Evolutionary conservation across 2,888 invertebrate species (phyloP), one percentile per base, ranked within the genome.

Genomic region (Pterostichus niger): DNA sequence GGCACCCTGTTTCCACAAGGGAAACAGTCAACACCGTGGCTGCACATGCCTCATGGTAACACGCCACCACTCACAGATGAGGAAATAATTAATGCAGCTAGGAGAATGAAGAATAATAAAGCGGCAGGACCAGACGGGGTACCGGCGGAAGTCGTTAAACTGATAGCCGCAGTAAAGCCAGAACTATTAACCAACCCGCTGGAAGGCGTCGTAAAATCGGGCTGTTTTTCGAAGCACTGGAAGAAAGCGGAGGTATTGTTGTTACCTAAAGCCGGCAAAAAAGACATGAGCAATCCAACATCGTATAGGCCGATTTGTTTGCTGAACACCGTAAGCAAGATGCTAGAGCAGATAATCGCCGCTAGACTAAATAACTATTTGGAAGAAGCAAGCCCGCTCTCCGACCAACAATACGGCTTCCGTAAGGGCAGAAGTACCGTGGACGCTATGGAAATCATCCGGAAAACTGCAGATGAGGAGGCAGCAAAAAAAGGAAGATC

Each of bases 261-360:
- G 9, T 82, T 85, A 15, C 75, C 49, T 9, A 85, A 85, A 64
- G 76, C 77, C 1, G 85, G 84, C 56, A 85, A 84, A 24, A 80
- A 83, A 31, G 80, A 82, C 33, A 13, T 15, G 49, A 24, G 7
- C 75, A 71, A 49, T 40, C 64, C 10, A 11, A 6, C 9, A 9
- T 78, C 79, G 1, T 84, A 83, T 80, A 84, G 86, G 49, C 86
- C 86, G 13, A 84, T 87, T 33, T 86, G 86, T 73, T 71, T 87
- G 24, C 83, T 87, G 2, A 83, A 85, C 84, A 84, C 84, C 11
- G 31, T 85, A 9, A 86, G 86, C 4, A 87, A 87, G 82, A 71
- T 87, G 0, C 84, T 85, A 5, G 87, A 87, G 84, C 84, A 84
- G 17, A 24, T 87, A 31, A 82, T 88, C 9, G 80, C 79, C 81